Percentiles rank a stretch among this genome's conserved stretches.
Conservation (phyloP, 1,140 invertebrate genomes). For the Meloidogyne floridensis region DNA sequence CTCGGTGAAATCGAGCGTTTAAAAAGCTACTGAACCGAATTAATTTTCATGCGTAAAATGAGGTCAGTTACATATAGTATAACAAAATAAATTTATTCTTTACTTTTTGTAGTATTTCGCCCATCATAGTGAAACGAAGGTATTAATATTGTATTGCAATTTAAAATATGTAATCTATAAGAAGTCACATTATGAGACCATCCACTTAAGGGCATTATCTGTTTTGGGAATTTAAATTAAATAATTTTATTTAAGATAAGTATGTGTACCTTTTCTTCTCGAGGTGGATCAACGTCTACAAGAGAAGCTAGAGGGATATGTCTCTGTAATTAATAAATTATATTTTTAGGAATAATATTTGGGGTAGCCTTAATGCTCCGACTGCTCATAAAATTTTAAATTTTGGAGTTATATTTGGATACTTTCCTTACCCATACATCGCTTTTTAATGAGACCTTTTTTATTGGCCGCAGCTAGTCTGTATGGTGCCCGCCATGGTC, state of each 20-base stretch:
- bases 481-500: too few relatives aligned
- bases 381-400: too few relatives aligned
- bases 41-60: too few relatives aligned
- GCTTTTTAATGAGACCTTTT: too few relatives aligned
- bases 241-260: not conserved
- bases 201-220: constrained; percentile 46
- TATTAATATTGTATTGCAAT: constrained; percentile 61
- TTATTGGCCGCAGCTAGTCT: too few relatives aligned
- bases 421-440: too few relatives aligned
- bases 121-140: constrained; percentile 54
- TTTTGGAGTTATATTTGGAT: too few relatives aligned
- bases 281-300: constrained; percentile 54
- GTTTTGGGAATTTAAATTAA: not conserved
- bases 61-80: too few relatives aligned
- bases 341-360: too few relatives aligned
- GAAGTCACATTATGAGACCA: constrained; percentile 57
- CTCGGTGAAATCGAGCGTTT: too few relatives aligned
- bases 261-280: constrained; percentile 52
- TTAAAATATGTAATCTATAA: constrained; percentile 58
- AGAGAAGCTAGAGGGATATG: constrained; percentile 54
- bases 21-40: too few relatives aligned
- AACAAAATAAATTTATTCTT: not conserved
- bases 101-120: constrained; percentile 12
- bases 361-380: not conserved
- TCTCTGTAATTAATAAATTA: constrained; percentile 36